Evolutionary conservation across 2,797 vertebrate genomes (phyloP).

Genomic region (Menidia menidia): DNA sequence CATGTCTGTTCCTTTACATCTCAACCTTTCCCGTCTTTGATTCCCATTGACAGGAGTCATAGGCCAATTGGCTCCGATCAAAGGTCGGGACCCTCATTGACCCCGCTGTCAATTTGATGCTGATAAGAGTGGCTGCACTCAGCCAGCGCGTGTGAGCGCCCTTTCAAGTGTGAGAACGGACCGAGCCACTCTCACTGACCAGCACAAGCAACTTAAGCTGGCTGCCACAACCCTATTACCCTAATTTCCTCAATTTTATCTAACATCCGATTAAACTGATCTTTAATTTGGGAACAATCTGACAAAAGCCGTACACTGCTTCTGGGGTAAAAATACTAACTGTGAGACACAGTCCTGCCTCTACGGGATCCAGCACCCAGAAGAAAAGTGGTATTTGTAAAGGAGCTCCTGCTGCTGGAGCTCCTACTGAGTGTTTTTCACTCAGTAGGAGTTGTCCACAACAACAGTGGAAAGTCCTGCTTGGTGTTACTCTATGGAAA

Average conservation of each 20-base stretch:
- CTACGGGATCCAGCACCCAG: not conserved
- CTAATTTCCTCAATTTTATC: not conserved
- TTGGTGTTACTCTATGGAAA: not conserved
- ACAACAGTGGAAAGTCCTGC: not conserved
- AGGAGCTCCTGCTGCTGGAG: not conserved
- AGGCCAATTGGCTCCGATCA: constrained; percentile 76
- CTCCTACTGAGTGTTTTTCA: not conserved
- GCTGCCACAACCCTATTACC: not conserved
- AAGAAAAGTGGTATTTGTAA: not conserved
- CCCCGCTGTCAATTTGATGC: constrained; percentile 69
- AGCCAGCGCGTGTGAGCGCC: constrained; percentile 14
- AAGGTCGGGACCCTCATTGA: constrained; percentile 72
- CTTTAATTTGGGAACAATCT: not conserved
- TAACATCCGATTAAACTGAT: not conserved
- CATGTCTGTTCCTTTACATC: constrained; percentile 57
- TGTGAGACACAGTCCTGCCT: not conserved
- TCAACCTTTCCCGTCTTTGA: constrained; percentile 67
- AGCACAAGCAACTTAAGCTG: not conserved
- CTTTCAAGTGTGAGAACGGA: constrained; percentile 14
- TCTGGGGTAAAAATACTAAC: not conserved
- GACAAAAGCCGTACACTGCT: not conserved
- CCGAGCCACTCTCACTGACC: constrained; percentile 14
- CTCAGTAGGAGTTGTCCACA: not conserved
- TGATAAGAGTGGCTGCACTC: constrained; percentile 64
- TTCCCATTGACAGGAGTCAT: constrained; percentile 73